These are phyloP conservation scores for Caracal caracal DNA, from an alignment of 2,113 vertebrate genomes.

Conservation along the genomic window DNA sequence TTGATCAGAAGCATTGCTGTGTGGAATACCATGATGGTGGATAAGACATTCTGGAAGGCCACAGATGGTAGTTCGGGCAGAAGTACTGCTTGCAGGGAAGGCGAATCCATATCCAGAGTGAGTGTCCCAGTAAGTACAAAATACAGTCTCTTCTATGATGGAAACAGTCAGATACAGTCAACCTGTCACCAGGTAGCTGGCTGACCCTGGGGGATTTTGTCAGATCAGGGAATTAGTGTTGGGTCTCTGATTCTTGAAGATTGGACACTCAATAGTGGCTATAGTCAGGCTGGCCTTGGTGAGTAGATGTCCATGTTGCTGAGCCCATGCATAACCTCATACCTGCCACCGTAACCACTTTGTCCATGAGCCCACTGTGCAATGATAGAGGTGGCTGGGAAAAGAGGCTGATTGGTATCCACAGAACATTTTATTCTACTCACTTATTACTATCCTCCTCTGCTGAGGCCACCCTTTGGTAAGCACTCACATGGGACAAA, in stretches of 20 bases:
- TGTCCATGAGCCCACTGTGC: not conserved
- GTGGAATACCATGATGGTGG: not conserved
- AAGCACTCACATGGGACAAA: not conserved
- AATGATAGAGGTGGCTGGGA: not conserved
- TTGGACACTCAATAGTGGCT: not conserved
- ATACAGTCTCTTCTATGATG: not conserved
- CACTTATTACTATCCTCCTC: not conserved
- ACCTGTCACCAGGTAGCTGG: not conserved
- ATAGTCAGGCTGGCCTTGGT: not conserved
- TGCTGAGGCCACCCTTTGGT: not conserved
- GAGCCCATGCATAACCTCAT: not conserved
- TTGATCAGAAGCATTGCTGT: not conserved
- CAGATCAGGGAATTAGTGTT: not conserved
- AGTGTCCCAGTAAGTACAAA: not conserved
- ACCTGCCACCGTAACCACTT: not conserved
- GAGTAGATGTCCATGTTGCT: not conserved
- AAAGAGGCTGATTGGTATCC: not conserved
- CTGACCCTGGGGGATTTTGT: not conserved
- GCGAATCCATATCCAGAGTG: not conserved
- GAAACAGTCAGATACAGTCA: not conserved
- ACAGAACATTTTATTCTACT: not conserved
- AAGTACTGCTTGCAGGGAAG: not conserved
- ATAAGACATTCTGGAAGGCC: not conserved
- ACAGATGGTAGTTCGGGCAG: not conserved
- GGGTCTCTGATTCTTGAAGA: not conserved